Percentiles rank a stretch among this genome's conserved stretches.
Conservation (phyloP, 2,797 vertebrate species). For the Coilia nasus region DNA sequence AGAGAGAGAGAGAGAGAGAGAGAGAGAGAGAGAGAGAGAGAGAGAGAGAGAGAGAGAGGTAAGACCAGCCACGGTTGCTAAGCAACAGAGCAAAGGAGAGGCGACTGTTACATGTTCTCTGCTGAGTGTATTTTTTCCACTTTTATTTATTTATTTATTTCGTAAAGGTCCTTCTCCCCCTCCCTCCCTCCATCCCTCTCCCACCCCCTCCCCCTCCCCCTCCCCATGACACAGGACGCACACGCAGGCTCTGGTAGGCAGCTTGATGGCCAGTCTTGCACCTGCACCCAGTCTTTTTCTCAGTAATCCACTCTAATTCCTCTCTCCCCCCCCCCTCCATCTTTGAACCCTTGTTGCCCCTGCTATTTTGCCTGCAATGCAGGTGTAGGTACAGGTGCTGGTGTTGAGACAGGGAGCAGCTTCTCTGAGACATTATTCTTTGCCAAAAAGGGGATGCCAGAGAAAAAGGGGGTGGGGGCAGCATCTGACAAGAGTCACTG, state of each 20-base stretch:
- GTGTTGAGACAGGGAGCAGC: not conserved
- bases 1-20: slow-evolving; percentile 51
- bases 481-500: not conserved
- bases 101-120: slow-evolving; percentile 60
- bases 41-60: slow-evolving; percentile 25
- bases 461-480: slow-evolving; percentile 34
- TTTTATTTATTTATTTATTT: slow-evolving; percentile 50
- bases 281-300: slow-evolving; percentile 55
- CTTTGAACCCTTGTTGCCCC: slow-evolving; percentile 14
- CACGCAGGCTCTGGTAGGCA: not conserved
- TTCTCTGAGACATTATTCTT: not conserved
- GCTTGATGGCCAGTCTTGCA: slow-evolving; percentile 50
- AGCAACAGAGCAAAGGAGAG: slow-evolving; percentile 73
- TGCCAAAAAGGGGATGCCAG: not conserved
- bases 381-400: not conserved
- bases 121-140: slow-evolving; percentile 55
- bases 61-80: slow-evolving; percentile 69
- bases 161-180: slow-evolving; percentile 51
- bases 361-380: slow-evolving; percentile 1
- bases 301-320: slow-evolving; percentile 71
- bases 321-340: slow-evolving; percentile 1
- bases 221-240: not conserved
- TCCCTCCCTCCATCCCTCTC: slow-evolving; percentile 36
- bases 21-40: slow-evolving; percentile 5
- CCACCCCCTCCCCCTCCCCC: slow-evolving; percentile 1